Percentiles rank a stretch among this genome's conserved stretches.
These are phyloP conservation scores for Beaufortia kweichowensis DNA, from an alignment of 2,113 vertebrate species.

Conservation along the genomic window DNA sequence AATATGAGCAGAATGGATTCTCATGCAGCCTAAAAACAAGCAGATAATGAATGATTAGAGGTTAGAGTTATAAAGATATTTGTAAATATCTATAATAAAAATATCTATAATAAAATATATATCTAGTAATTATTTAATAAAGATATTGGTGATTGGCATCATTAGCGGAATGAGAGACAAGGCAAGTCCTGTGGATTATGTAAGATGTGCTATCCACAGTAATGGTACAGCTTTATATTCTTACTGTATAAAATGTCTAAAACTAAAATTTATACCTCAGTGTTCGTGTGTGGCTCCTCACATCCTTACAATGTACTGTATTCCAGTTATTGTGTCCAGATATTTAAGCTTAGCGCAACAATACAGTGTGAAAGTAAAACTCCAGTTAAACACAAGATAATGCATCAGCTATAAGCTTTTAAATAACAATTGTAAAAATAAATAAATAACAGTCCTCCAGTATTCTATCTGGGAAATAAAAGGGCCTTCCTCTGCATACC, in stretches of 20 bases:
- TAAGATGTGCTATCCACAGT: too few relatives aligned
- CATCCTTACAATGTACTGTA: too few relatives aligned
- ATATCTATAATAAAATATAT: neutral
- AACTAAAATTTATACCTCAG: too few relatives aligned
- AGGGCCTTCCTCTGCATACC: slow-evolving; percentile 66
- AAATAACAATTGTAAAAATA: slow-evolving; percentile 35
- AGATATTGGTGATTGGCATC: neutral
- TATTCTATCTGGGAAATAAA: slow-evolving; percentile 69
- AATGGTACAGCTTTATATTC: too few relatives aligned
- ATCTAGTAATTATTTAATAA: neutral
- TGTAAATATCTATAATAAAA: too few relatives aligned
- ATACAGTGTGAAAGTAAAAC: neutral
- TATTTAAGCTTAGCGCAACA: neutral
- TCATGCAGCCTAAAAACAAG: neutral
- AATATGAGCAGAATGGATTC: slow-evolving; percentile 16
- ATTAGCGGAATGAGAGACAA: neutral
- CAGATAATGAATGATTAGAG: neutral
- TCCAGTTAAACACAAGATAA: neutral
- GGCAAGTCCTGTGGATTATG: neutral
- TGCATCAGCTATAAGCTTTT: neutral
- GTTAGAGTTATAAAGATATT: neutral
- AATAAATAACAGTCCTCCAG: slow-evolving; percentile 65
- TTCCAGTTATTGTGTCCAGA: too few relatives aligned
- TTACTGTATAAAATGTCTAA: too few relatives aligned
- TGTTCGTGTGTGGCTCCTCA: neutral